Percentiles rank a stretch among this genome's conserved stretches.
These are phyloP conservation scores for Nomada ruficornis DNA, from an alignment of 2,888 invertebrate species.

Conservation along the genomic window DNA sequence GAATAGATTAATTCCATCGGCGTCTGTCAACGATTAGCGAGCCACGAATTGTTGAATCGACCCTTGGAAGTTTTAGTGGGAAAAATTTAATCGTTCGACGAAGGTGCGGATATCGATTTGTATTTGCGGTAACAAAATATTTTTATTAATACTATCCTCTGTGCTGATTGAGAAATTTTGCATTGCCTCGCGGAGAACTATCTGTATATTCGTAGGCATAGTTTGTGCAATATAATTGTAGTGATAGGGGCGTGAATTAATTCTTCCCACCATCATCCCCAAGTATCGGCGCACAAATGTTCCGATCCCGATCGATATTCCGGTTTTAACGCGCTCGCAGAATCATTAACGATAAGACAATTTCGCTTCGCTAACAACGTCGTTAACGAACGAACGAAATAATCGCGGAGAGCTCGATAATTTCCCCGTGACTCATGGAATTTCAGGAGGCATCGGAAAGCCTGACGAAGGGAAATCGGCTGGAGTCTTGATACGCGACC, in stretches of 20 bases:
- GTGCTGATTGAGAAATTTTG: background rate
- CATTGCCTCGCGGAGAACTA: background rate
- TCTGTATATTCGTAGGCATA: no score
- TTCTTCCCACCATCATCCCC: background rate
- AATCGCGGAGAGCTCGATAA: constrained; percentile 35
- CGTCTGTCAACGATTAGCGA: constrained; percentile 19
- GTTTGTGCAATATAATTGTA: background rate
- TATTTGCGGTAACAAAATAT: no score
- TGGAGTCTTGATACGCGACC: constrained; percentile 1
- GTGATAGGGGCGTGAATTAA: constrained; percentile 7
- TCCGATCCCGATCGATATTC: constrained; percentile 3
- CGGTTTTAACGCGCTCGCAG: constrained; percentile 3
- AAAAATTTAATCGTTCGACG: no score
- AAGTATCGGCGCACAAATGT: no score
- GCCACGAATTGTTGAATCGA: no score
- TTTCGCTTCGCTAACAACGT: constrained; percentile 50
- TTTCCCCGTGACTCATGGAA: constrained; percentile 40
- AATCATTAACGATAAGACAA: constrained; percentile 57
- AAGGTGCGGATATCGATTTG: no score
- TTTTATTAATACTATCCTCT: no score
- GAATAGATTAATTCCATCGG: constrained; percentile 33
- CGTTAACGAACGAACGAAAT: constrained; percentile 51
- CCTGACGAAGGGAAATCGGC: constrained; percentile 44
- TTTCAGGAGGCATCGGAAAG: constrained; percentile 38
- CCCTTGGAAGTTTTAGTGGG: no score